Evolutionary conservation across 1,140 invertebrate species (phyloP), one percentile per base, ranked within the genome.

Genomic region (Micrasema longulum): DNA sequence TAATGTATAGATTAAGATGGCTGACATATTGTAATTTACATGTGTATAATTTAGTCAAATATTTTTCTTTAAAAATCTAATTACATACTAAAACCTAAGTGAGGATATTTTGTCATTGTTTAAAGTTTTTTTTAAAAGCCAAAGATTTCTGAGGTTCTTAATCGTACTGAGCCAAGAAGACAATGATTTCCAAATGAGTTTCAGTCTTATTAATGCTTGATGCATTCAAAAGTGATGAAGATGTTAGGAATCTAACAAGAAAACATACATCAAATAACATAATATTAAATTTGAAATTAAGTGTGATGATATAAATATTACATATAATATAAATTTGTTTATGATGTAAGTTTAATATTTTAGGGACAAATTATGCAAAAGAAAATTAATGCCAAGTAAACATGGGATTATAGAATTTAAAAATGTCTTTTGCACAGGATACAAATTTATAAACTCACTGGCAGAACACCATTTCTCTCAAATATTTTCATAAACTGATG

Each of bases 131-230:
- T 11, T 6, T 10, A 16, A 45, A 20, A 48, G 18, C 20, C 7
- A 3, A 20, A 20, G 16, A 48, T 20, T 3, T 48, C 9, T 48
- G 2, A 6, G 45, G 2, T 18, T 16, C 14, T 4, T 1, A 16
- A 48, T 10, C 11, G 20, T 1, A 1, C 11, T 22, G 20, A 22
- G 16, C 11, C 16, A 48, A 48, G 55, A 60, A 60, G 55, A 60
- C 55, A 60, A 60, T 60, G 55, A 60, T 60, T 60, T 41, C 22
- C 31, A 20, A 35, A 60, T 60, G 16, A 20, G n/a, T n/a, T n/a
- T 60, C 55, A 60, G 55, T 60, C 55, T 60, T 60, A 41, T 60
- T 18, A 14, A 41, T 41, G 55, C 36, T 16, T 60, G 55, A 60
- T 31, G 55, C 36, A 20, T 60, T 7, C 26, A 14, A 55, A 7